Conservation (phyloP, 2,888 invertebrate species). For the Hybos culiciformis region DNA sequence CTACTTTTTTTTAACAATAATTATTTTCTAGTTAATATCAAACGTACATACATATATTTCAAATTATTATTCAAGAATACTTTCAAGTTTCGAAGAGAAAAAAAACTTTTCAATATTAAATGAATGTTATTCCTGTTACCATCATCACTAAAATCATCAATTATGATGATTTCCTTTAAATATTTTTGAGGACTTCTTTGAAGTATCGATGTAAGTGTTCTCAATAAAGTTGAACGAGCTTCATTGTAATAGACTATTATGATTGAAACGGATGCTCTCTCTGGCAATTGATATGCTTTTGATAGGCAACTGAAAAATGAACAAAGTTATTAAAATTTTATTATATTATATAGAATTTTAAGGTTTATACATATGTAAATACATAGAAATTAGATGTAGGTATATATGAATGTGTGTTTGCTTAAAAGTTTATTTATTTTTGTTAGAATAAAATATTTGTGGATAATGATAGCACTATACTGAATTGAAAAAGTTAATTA, state of each 20-base stretch:
- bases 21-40: too few species aligned
- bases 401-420: slow-evolving; percentile 18
- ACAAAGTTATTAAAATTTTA: background rate
- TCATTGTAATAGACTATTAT: slow-evolving; percentile 29
- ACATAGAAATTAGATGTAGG: too few species aligned
- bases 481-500: too few species aligned
- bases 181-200: slow-evolving; percentile 21
- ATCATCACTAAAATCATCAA: slow-evolving; percentile 28
- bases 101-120: background rate
- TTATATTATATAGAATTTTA: slow-evolving; percentile 9
- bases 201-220: slow-evolving; percentile 25
- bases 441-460: too few species aligned
- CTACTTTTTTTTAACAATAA: too few species aligned
- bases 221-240: slow-evolving; percentile 24
- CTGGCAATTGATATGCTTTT: background rate
- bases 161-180: slow-evolving; percentile 26
- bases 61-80: too few species aligned
- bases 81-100: background rate
- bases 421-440: slow-evolving; percentile 14
- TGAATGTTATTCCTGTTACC: slow-evolving; percentile 17
- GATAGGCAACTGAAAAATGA: background rate
- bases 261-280: slow-evolving; percentile 19
- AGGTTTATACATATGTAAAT: too few species aligned
- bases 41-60: too few species aligned
- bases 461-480: too few species aligned